A percentile compares a stretch with the other conserved stretches of the same genome.
These are phyloP conservation scores for Dioctria rufipes DNA, from an alignment of 2,888 invertebrate genomes.

Conservation along the genomic window DNA sequence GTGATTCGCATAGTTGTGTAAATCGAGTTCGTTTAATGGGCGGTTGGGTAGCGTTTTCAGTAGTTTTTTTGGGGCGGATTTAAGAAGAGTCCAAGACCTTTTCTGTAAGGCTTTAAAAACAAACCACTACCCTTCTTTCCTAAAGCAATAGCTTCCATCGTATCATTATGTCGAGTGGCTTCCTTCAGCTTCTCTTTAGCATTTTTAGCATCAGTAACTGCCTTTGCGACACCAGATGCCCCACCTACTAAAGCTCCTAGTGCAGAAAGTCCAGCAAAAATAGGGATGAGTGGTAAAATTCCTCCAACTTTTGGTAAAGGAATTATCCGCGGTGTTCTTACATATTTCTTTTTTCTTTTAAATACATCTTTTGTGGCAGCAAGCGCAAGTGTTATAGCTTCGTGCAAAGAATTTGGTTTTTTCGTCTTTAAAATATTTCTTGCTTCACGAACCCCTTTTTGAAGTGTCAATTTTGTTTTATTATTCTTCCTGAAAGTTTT, in stretches of 20 bases:
- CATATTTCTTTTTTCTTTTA: neutral
- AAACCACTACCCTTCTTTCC: neutral
- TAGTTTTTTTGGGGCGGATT: neutral
- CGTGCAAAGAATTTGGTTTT: slow-evolving; percentile 55
- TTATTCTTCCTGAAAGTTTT: too few relatives aligned
- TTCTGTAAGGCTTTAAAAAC: neutral
- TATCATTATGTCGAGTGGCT: neutral
- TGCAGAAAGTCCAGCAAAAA: slow-evolving; percentile 48
- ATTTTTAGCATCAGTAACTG: too few relatives aligned
- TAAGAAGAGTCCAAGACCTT: neutral
- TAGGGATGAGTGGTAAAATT: slow-evolving; percentile 63
- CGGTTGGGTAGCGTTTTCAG: neutral
- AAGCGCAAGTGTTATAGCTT: slow-evolving; percentile 57
- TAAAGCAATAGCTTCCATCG: neutral
- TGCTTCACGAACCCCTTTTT: slow-evolving; percentile 28
- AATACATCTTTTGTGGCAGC: neutral
- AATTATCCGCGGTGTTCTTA: neutral
- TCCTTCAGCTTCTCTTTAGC: neutral
- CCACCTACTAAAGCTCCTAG: neutral
- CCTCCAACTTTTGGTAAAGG: neutral
- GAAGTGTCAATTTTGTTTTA: neutral
- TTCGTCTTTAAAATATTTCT: slow-evolving; percentile 21
- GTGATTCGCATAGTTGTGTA: neutral
- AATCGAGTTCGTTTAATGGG: neutral
- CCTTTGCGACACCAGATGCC: neutral